phyloP scores from a whole-genome alignment of 2,888 invertebrate species.

The Brachynemurus nebulosus region DNA sequence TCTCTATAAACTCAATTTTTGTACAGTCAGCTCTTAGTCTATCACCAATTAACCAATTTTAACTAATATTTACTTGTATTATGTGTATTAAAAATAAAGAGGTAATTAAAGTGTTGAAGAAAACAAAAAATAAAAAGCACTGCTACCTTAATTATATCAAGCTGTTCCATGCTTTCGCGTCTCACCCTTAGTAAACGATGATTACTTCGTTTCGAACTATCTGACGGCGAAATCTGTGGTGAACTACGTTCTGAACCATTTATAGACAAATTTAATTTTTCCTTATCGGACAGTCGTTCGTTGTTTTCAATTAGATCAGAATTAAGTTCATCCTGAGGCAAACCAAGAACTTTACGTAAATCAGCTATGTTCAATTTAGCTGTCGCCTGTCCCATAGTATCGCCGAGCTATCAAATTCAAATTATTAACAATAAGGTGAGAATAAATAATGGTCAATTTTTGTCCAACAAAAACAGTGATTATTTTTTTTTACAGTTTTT shows the following conservation, averaged over 20 bases:
- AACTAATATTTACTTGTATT: too few relatives aligned
- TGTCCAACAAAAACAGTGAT: too few relatives aligned
- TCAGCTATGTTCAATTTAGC: slow-evolving; percentile 89
- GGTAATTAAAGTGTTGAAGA: too few relatives aligned
- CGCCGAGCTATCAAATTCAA: too few relatives aligned
- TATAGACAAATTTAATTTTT: not conserved
- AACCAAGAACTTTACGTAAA: slow-evolving; percentile 66
- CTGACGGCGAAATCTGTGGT: not conserved
- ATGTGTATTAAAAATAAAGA: too few relatives aligned
- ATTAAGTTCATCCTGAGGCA: slow-evolving; percentile 40
- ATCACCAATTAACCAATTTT: too few relatives aligned
- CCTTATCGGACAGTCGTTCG: slow-evolving; percentile 10
- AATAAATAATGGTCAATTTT: too few relatives aligned
- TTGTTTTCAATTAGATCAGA: slow-evolving; percentile 21
- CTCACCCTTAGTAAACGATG: slow-evolving; percentile 46
- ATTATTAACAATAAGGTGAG: slow-evolving; percentile 7
- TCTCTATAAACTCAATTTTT: too few relatives aligned
- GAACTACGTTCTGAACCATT: slow-evolving; percentile 12
- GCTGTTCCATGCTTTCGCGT: slow-evolving; percentile 89
- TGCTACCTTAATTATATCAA: slow-evolving; percentile 77
- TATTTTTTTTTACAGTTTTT: too few relatives aligned
- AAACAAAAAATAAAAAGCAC: slow-evolving; percentile 21
- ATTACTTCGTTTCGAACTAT: slow-evolving; percentile 1
- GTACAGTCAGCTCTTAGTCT: too few relatives aligned
- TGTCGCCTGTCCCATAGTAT: slow-evolving; percentile 83